Conservation (phyloP, 2,797 vertebrate genomes). For the Phyllotis vaccarum region DNA sequence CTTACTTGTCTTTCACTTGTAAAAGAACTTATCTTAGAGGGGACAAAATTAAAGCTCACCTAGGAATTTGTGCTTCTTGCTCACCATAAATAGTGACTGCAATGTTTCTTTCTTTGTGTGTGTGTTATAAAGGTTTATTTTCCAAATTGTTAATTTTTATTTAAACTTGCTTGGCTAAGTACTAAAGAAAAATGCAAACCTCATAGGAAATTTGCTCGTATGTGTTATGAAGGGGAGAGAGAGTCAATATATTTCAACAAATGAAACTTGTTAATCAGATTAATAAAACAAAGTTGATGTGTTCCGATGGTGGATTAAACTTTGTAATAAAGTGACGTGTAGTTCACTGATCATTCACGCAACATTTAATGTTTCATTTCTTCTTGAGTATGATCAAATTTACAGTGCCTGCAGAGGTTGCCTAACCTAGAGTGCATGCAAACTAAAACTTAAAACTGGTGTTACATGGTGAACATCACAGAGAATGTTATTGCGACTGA, state of each 20-base stretch:
- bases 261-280: constrained; percentile 61
- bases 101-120: constrained; percentile 1
- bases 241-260: constrained; percentile 58
- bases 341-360: constrained; percentile 67
- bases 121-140: constrained; percentile 58
- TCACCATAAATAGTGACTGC: constrained; percentile 35
- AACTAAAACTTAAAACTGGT: constrained; percentile 22
- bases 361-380: constrained; percentile 59
- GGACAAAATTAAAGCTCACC: constrained; percentile 51
- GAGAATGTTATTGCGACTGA: not conserved
- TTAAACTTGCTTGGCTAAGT: constrained; percentile 46
- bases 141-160: constrained; percentile 32
- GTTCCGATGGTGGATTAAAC: constrained; percentile 58
- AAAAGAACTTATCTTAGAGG: constrained; percentile 55
- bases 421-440: constrained; percentile 19
- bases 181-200: constrained; percentile 66
- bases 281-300: constrained; percentile 65
- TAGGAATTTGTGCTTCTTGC: constrained; percentile 58
- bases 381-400: not conserved
- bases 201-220: constrained; percentile 66
- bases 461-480: constrained; percentile 45
- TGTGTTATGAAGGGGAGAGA: constrained; percentile 42
- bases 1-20: constrained; percentile 63
- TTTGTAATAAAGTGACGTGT: constrained; percentile 70
- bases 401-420: not conserved